Evolutionary conservation across 1,140 invertebrate species (phyloP).

Genomic region (Ephestia elutella): DNA sequence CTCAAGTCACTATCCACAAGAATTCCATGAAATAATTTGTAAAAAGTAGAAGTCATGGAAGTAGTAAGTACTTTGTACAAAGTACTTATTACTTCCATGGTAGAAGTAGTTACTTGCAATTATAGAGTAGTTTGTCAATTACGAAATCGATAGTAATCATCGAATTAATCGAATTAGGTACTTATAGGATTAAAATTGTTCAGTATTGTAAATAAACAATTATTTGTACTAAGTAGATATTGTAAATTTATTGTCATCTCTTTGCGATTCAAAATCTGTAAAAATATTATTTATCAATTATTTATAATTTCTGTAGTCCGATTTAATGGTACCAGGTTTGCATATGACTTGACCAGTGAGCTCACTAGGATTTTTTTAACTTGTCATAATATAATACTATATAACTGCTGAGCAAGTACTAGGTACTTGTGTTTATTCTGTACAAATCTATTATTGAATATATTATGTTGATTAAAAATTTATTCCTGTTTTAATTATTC

Average conservation of each 20-base stretch:
- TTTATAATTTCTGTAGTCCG: too few relatives aligned
- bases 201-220: slow-evolving; percentile 30
- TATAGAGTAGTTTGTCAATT: slow-evolving; percentile 8
- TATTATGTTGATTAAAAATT: slow-evolving; percentile 55
- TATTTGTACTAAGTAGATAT: not conserved
- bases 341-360: too few relatives aligned
- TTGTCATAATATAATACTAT: too few relatives aligned
- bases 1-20: too few relatives aligned
- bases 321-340: too few relatives aligned
- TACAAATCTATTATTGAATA: slow-evolving; percentile 58
- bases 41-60: too few relatives aligned
- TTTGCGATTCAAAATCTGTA: not conserved
- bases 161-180: too few relatives aligned
- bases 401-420: slow-evolving; percentile 33
- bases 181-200: slow-evolving; percentile 5
- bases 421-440: slow-evolving; percentile 47
- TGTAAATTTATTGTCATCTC: slow-evolving; percentile 13
- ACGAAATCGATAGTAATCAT: slow-evolving; percentile 8
- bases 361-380: too few relatives aligned
- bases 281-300: too few relatives aligned
- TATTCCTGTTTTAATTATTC: slow-evolving; percentile 33
- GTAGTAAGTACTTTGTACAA: not conserved
- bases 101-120: not conserved
- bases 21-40: not conserved
- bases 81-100: not conserved